Conservation (phyloP, 2,888 invertebrate genomes). For the Kryphioiulus occultus region DNA sequence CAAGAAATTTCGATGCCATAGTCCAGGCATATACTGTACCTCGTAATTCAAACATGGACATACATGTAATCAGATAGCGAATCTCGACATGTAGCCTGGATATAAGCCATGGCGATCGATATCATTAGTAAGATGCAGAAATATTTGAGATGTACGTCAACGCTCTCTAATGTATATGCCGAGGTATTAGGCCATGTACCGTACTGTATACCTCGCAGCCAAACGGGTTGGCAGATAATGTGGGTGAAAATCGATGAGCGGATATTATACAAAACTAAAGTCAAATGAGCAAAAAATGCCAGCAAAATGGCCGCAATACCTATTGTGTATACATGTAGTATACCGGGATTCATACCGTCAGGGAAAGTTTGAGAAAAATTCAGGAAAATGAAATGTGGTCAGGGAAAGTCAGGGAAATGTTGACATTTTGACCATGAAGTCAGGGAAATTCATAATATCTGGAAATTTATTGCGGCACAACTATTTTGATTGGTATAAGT, state of each 20-base stretch:
- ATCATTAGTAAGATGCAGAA: constrained; percentile 23
- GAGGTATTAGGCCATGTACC: neutral
- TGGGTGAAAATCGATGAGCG: neutral
- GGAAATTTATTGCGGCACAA: too few species aligned
- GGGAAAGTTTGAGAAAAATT: too few species aligned
- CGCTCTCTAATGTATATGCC: neutral
- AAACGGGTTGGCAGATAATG: constrained; percentile 1
- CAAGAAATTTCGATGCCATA: neutral
- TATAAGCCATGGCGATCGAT: neutral
- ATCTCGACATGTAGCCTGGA: neutral
- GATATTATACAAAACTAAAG: constrained; percentile 14
- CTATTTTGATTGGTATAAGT: too few species aligned
- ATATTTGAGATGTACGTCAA: constrained; percentile 8
- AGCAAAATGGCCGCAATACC: constrained; percentile 1
- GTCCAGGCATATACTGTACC: too few species aligned
- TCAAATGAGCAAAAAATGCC: neutral
- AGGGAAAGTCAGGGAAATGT: too few species aligned
- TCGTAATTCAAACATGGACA: neutral
- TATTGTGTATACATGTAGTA: neutral
- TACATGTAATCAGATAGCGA: neutral
- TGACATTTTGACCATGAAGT: too few species aligned
- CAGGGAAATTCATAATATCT: too few species aligned
- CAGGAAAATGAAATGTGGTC: too few species aligned
- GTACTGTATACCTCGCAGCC: neutral
- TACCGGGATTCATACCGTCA: too few species aligned